Percentiles rank a stretch among this genome's conserved stretches.
Conservation (phyloP, 1,140 invertebrate species). For the Chironomus tepperi region DNA sequence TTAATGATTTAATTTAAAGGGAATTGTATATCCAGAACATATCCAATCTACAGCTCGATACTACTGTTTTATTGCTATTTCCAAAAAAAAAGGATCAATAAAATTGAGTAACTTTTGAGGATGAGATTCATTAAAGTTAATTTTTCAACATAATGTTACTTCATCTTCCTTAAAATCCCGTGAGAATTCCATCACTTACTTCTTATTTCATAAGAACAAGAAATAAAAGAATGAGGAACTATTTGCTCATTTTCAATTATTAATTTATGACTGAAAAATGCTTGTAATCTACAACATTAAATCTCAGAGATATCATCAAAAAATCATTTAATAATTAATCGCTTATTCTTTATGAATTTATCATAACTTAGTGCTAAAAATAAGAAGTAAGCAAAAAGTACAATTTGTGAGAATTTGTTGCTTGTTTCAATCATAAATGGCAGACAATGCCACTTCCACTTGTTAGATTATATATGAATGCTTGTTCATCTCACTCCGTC, state of each 20-base stretch:
- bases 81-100: too few relatives aligned
- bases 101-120: too few relatives aligned
- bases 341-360: not conserved
- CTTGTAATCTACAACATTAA: too few relatives aligned
- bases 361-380: not conserved
- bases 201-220: too few relatives aligned
- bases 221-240: too few relatives aligned
- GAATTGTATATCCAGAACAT: not conserved
- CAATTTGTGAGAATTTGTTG: not conserved
- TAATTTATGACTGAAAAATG: too few relatives aligned
- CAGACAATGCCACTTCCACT: conserved; percentile 11
- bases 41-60: too few relatives aligned
- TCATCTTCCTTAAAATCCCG: too few relatives aligned
- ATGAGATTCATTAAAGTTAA: not conserved
- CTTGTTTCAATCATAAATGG: conserved; percentile 8
- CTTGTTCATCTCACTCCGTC: not conserved
- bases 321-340: conserved; percentile 10
- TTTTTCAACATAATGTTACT: not conserved
- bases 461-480: conserved; percentile 9
- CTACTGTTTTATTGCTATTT: too few relatives aligned
- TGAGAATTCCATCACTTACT: too few relatives aligned
- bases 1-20: conserved; percentile 15
- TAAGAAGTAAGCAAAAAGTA: not conserved
- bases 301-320: not conserved
- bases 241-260: too few relatives aligned